phyloP scores from a whole-genome alignment of 2,113 vertebrate genomes.

The Serinus canaria region DNA sequence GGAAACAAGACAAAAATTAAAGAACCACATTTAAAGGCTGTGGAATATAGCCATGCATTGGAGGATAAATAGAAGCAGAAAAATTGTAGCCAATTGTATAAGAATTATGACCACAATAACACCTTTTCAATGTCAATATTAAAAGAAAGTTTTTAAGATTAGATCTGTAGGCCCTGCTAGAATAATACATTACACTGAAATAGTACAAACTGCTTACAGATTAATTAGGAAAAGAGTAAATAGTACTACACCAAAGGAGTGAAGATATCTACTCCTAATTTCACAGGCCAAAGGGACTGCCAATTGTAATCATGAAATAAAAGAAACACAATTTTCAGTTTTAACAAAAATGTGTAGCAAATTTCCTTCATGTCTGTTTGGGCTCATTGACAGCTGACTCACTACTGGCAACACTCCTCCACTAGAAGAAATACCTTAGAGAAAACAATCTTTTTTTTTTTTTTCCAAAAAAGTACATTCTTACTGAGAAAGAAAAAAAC shows the following conservation, averaged over 20 bases:
- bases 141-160: background rate
- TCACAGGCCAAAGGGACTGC: background rate
- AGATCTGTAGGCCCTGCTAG: background rate
- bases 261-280: background rate
- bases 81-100: background rate
- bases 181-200: background rate
- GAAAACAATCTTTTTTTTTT: background rate
- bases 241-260: background rate
- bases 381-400: background rate
- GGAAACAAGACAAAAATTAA: background rate
- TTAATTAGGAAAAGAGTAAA: background rate
- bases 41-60: background rate
- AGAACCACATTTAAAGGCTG: background rate
- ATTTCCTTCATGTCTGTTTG: background rate
- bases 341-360: background rate
- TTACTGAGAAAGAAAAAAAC: background rate
- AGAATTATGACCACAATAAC: background rate
- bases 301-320: fast-evolving
- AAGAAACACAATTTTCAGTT: background rate
- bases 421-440: background rate
- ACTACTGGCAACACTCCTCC: background rate
- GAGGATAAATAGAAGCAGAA: background rate
- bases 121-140: background rate
- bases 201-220: background rate
- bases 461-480: background rate